Evolutionary conservation across 2,888 invertebrate genomes (phyloP).

Genomic region (Drosophila rubida): DNA sequence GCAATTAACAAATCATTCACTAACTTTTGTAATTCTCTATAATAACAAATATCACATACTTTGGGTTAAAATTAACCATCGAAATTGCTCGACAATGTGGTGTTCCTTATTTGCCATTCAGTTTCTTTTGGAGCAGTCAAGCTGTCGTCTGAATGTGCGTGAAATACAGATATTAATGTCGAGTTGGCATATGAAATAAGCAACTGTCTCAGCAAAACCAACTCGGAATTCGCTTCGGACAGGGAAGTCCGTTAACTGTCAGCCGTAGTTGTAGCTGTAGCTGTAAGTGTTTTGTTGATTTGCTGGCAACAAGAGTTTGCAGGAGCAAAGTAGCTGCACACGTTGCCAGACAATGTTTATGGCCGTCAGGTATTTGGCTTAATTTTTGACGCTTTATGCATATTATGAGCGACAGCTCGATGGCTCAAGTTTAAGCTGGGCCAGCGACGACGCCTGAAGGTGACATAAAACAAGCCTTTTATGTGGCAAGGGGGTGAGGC

Average conservation of each 20-base stretch:
- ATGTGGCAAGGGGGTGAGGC: slow-evolving; percentile 67
- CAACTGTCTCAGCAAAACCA: slow-evolving; percentile 3
- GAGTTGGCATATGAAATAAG: neutral
- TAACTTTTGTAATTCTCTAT: too few species aligned
- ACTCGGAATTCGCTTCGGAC: slow-evolving; percentile 19
- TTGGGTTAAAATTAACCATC: too few species aligned
- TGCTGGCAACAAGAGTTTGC: slow-evolving; percentile 18
- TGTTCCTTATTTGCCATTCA: too few species aligned
- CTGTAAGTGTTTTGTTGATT: slow-evolving; percentile 22
- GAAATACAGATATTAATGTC: neutral
- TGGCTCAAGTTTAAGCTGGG: slow-evolving; percentile 10
- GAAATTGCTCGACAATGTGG: too few species aligned
- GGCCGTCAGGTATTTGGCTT: slow-evolving; percentile 52
- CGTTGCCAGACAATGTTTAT: slow-evolving; percentile 47
- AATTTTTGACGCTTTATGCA: slow-evolving; percentile 64
- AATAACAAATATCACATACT: too few species aligned
- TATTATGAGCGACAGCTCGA: slow-evolving; percentile 62
- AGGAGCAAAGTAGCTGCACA: slow-evolving; percentile 32
- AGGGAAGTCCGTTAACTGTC: slow-evolving; percentile 36
- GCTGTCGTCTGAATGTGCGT: neutral
- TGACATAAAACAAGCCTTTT: slow-evolving; percentile 79
- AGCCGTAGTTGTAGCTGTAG: slow-evolving; percentile 5
- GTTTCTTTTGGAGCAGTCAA: neutral
- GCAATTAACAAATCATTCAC: too few species aligned
- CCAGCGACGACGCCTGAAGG: slow-evolving; percentile 50